These are phyloP conservation scores for Sarotherodon lohbergeri DNA, from an alignment of 2,113 vertebrate species.

Conservation along the genomic window DNA sequence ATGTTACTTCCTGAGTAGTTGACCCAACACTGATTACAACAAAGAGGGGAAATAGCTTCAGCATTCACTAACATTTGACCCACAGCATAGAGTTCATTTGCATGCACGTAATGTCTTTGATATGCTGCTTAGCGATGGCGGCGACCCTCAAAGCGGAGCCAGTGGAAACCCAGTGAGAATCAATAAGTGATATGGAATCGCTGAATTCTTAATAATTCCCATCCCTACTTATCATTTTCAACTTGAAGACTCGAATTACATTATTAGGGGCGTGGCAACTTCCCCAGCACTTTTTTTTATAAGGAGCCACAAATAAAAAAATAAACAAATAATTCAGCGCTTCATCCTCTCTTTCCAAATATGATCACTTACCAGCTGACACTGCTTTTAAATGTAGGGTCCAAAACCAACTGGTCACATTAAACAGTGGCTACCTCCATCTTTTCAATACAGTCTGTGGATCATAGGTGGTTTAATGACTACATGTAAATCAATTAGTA, in stretches of 20 bases:
- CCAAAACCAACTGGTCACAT: neutral
- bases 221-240: neutral
- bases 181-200: rapidly evolving
- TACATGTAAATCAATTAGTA: neutral
- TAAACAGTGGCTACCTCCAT: neutral
- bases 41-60: neutral
- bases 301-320: rapidly evolving
- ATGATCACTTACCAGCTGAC: neutral
- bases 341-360: neutral
- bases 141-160: rapidly evolving
- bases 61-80: neutral
- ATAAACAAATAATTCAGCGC: rapidly evolving
- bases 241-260: neutral
- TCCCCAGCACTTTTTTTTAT: neutral
- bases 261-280: neutral
- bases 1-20: neutral
- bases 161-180: neutral
- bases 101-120: neutral
- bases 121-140: neutral
- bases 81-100: neutral
- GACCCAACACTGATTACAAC: neutral
- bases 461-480: neutral
- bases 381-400: neutral
- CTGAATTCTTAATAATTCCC: neutral
- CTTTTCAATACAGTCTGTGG: neutral